Evolutionary conservation across 2,888 invertebrate genomes (phyloP), one percentile per base, ranked within the genome.

Genomic region (Ellobium chinense): DNA sequence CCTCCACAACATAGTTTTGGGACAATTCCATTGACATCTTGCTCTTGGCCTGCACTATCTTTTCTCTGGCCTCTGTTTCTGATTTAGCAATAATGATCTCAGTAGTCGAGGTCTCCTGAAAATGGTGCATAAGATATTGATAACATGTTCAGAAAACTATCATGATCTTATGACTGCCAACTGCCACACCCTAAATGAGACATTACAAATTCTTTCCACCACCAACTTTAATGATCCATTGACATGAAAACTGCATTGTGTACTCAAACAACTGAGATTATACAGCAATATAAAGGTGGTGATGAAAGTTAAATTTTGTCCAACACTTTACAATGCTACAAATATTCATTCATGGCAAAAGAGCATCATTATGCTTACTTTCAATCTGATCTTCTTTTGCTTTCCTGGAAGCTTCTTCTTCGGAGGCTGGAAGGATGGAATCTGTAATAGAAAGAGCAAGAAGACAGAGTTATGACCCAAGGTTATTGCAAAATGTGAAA

Each of bases 341-440:
- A n/a, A n/a, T n/a, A n/a, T n/a, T n/a, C n/a, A n/a, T n/a, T n/a
- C n/a, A n/a, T n/a, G n/a, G n/a, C n/a, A n/a, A n/a, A n/a, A n/a
- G n/a, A n/a, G n/a, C n/a, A n/a, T n/a, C n/a, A n/a, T n/a, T n/a
- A 27, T 1, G 46, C 58, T 73, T 70, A 85, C 85, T 80, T 83
- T 84, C n/a, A 86, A 73, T 4, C 78, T 66, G 14, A 86, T 86
- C 46, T 83, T 84, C 39, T 80, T 82, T 73, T 83, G 83, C 74
- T 83, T 84, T 24, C 74, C 74, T 12, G 81, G 60, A n/a, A 74
- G 78, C 56, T 78, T 78, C 46, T 81, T 82, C 36, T 69, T 54
- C 7, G 76, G 63, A 2, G 81, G 81, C 65, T 87, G 87, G 72
- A 81, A 85, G 4, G 87, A 86, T 62, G 86, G 83, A 60, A 85